Conservation (phyloP, 2,888 invertebrate genomes). For the Pheosia gnoma region DNA sequence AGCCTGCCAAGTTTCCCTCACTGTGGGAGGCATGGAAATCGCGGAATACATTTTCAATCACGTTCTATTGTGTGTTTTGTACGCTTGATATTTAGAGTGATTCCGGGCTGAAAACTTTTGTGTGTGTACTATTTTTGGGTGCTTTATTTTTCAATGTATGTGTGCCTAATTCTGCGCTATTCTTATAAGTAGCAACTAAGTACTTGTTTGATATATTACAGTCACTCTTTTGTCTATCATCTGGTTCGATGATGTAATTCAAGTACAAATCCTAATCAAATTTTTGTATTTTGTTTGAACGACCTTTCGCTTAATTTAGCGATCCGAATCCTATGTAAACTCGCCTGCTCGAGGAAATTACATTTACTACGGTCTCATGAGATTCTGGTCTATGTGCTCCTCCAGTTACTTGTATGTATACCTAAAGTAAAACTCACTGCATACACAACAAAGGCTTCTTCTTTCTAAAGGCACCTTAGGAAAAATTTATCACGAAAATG, state of each 20-base stretch:
- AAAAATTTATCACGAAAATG: no score
- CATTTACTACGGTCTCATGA: slow-evolving; percentile 40
- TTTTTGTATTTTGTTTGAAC: slow-evolving; percentile 54
- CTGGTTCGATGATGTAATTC: no score
- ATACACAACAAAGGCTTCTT: not conserved
- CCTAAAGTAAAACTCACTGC: not conserved
- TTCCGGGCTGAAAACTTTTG: no score
- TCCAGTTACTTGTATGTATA: slow-evolving; percentile 6
- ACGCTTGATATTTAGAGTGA: not conserved
- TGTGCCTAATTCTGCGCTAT: no score
- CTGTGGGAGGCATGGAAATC: slow-evolving; percentile 13
- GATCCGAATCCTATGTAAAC: slow-evolving; percentile 53
- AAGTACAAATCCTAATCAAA: slow-evolving; percentile 53
- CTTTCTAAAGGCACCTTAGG: no score
- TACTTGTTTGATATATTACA: no score
- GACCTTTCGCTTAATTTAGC: slow-evolving; percentile 52
- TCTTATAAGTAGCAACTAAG: no score
- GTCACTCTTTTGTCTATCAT: no score
- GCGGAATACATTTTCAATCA: slow-evolving; percentile 29
- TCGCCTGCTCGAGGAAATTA: slow-evolving; percentile 33
- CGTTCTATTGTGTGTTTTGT: slow-evolving; percentile 32
- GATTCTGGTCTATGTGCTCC: slow-evolving; percentile 33
- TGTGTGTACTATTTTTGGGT: no score
- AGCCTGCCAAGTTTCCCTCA: not conserved
- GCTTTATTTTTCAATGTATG: no score